These are phyloP conservation scores for Acanthosepion lycidas DNA, from an alignment of 2,888 invertebrate species.

Conservation along the genomic window DNA sequence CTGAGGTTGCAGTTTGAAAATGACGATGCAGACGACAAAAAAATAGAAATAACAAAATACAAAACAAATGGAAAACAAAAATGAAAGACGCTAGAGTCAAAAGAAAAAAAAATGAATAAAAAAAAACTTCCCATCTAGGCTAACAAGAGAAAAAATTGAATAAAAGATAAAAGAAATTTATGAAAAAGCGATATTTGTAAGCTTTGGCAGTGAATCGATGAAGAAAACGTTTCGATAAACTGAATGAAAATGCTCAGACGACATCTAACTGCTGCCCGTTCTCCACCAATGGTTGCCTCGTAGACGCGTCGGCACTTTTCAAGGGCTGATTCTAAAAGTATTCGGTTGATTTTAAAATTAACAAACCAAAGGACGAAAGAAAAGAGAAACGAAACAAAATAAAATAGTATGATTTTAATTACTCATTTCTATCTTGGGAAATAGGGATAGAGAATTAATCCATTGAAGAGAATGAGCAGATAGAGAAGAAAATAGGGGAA, in stretches of 20 bases:
- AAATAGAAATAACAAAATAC: not conserved
- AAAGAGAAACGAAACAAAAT: not conserved
- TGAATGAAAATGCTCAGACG: not conserved
- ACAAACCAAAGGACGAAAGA: not conserved
- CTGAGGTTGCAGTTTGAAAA: not conserved
- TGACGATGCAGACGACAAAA: not conserved
- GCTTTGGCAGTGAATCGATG: not conserved
- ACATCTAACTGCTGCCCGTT: not conserved
- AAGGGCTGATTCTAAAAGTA: not conserved
- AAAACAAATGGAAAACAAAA: too few species aligned
- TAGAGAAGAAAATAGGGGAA: too few species aligned
- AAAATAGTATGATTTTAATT: not conserved
- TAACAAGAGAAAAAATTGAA: not conserved
- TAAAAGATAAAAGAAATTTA: not conserved
- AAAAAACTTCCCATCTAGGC: not conserved
- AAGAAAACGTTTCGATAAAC: not conserved
- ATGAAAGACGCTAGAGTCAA: not conserved
- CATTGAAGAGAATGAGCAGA: too few species aligned
- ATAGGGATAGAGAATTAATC: not conserved
- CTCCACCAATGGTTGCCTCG: not conserved
- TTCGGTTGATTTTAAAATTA: not conserved
- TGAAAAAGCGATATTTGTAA: not conserved
- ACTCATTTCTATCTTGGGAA: not conserved
- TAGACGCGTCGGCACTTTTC: not conserved
- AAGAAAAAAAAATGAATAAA: not conserved